Base-by-base conservation (phyloP, 2,797 vertebrate species). In the Austrolebias charrua region DNA sequence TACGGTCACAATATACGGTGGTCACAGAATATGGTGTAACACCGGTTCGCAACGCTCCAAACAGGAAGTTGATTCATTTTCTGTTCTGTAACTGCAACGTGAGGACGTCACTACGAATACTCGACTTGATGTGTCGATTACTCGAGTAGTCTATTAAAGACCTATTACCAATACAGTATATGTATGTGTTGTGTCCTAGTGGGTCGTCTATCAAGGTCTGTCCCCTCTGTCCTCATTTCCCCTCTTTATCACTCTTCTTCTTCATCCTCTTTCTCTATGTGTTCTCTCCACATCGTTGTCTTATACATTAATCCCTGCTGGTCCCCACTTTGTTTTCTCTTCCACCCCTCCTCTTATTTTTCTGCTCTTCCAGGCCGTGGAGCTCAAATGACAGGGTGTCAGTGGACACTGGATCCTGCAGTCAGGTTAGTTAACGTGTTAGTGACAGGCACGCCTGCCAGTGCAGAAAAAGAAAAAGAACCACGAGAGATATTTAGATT, bases 381-480 rank as follows among this genome's bases (percentile, higher is more conserved):
- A 69, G 79, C 76, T 75, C 75, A 73, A 65, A 76, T 63, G 80
- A 83, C 79, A 83, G 80, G 68, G 76, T 85, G 78, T 87, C 82
- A 78, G 76, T 70, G 80, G 69, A 74, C 82, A 70, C 68, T 53
- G 62, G 69, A 76, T 58, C 66, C 68, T 76, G 66, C 50, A 69
- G 75, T 76, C 80, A 58, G 83, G 69, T 81, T 74, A 75, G 80
- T 80, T 86, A 81, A 82, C 78, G 82, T 74, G 82, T 87, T 75
- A 67, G 86, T 85, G 81, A 82, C 75, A 86, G 84, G 83, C 76
- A 71, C 83, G 86, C 80, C 84, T 84, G 85, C 63, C 72, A 71
- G 50, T 28, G 50, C 11, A 13, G 35, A 11, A 11, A 40, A 68
- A 59, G 63, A 50, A 67, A 35, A 54, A 70, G 70, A 63, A 18